Evolutionary conservation across 2,888 invertebrate species (phyloP), one percentile per base, ranked within the genome.

Genomic region (Tipula confusa): DNA sequence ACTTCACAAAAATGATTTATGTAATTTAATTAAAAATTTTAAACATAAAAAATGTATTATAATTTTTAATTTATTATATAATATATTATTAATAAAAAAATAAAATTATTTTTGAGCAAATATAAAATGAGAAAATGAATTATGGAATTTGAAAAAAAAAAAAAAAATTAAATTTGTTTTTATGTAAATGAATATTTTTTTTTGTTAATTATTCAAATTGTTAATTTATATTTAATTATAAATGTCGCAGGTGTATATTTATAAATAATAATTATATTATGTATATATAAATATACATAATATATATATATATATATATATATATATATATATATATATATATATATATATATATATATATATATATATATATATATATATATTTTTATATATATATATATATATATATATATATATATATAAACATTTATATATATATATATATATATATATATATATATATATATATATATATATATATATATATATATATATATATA

Each of bases 171-270:
- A 79, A 28, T 18, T 82, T 33, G 82, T 82, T 82, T 82, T 82
- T 82, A 82, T 82, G 82, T 82, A 82, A 24, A 64, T 82, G 82
- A 33, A 82, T 82, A 82, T 36, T 82, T 33, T 82, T 81, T 33
- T 29, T 29, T 29, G 29, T 80, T 80, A 29, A 82, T 82, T 82
- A 82, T 82, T 82, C 82, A 82, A 82, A 82, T 82, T 82, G 82
- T 82, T 82, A 82, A 82, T 82, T 82, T 82, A 82, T 82, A 82
- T 80, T 64, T 82, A 82, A 82, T 82, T 82, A 82, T 82, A 82
- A 82, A 82, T 82, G 82, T 82, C 82, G 31, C 82, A 80, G 82
- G 31, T 33, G 82, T 82, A 82, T 82, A 82, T 82, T 82, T 82
- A 82, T 82, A 82, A 82, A 82, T 82, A 82, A 64, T 64, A 64